These are phyloP conservation scores for Callorhinus ursinus DNA, from an alignment of 2,113 vertebrate species.

Conservation along the genomic window DNA sequence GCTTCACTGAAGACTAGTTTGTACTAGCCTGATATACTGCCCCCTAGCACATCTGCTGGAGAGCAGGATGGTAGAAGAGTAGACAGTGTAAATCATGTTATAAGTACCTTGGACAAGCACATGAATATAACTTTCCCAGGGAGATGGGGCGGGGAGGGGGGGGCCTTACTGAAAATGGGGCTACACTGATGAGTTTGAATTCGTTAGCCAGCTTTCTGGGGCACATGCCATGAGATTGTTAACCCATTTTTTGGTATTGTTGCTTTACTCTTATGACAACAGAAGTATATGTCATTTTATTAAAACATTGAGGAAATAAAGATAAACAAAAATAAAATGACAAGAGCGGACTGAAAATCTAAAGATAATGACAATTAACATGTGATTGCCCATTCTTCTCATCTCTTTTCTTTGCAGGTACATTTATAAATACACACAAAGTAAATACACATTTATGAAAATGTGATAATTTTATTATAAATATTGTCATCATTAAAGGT, in stretches of 20 bases:
- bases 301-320: not conserved
- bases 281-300: not conserved
- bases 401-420: not conserved
- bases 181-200: not conserved
- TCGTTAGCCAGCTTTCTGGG: not conserved
- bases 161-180: not conserved
- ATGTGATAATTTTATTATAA: not conserved
- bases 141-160: no score
- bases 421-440: not conserved
- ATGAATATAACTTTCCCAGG: not conserved
- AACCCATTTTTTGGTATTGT: not conserved
- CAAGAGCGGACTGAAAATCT: not conserved
- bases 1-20: not conserved
- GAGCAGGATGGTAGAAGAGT: not conserved
- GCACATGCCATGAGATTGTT: not conserved
- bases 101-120: not conserved
- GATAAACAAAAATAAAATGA: not conserved
- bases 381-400: not conserved
- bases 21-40: not conserved
- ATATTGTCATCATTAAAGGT: not conserved
- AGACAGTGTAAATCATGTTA: not conserved
- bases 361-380: not conserved
- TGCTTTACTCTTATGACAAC: not conserved
- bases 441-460: not conserved
- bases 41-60: not conserved